These are phyloP conservation scores for Notothenia coriiceps DNA, from an alignment of 2,113 vertebrate species.

Conservation along the genomic window DNA sequence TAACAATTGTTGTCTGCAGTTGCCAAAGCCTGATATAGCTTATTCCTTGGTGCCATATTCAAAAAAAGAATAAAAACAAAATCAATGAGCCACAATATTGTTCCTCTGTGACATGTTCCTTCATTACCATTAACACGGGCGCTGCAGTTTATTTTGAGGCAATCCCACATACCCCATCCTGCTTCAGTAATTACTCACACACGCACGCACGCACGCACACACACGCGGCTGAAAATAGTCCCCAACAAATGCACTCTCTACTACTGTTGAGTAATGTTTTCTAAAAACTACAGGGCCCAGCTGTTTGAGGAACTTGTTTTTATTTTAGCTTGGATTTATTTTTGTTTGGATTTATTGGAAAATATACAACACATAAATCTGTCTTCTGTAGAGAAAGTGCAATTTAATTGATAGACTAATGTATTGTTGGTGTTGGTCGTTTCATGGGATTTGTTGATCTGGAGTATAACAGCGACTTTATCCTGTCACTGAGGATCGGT, in stretches of 20 bases:
- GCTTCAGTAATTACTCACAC: conserved; percentile 16
- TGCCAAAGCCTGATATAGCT: neutral
- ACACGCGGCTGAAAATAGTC: conserved; percentile 13
- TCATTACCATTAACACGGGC: conserved; percentile 6
- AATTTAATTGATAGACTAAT: neutral
- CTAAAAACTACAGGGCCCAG: neutral
- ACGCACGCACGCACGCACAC: neutral
- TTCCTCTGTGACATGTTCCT: conserved; percentile 17
- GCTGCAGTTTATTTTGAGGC: conserved; percentile 33
- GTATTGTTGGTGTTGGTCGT: neutral
- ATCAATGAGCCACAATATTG: conserved; percentile 1
- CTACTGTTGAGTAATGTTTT: conserved; percentile 14
- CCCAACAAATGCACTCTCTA: neutral
- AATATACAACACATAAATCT: neutral
- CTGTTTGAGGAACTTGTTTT: neutral
- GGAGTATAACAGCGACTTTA: neutral
- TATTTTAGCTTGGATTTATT: neutral
- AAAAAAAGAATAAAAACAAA: conserved; percentile 17
- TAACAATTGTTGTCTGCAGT: neutral
- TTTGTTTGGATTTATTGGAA: neutral
- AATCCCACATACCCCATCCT: neutral
- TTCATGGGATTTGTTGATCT: conserved; percentile 21
- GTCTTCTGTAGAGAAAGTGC: neutral
- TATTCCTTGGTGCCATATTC: conserved; percentile 1
- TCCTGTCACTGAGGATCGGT: neutral